A percentile compares a stretch with the other conserved stretches of the same genome.
phyloP scores from a whole-genome alignment of 1,140 invertebrate genomes.

The Euglossa dilemma region DNA sequence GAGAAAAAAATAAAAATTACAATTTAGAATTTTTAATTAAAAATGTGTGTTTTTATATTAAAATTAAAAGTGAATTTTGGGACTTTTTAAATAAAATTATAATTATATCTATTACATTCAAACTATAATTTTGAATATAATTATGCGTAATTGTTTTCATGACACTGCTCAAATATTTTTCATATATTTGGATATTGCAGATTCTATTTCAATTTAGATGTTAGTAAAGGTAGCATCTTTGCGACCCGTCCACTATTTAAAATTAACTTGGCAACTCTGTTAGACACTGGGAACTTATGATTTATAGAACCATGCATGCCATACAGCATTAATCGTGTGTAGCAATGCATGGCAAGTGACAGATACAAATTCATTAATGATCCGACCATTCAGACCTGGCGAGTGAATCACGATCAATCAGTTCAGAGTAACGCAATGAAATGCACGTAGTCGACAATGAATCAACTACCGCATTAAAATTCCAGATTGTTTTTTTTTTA shows the following conservation, averaged over 20 bases:
- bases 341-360: background rate
- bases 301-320: background rate
- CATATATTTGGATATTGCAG: no score
- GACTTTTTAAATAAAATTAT: no score
- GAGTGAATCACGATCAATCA: background rate
- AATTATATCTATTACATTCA: no score
- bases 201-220: background rate
- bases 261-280: background rate
- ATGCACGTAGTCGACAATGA: background rate
- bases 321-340: background rate
- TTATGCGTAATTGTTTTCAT: no score
- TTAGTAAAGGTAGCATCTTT: background rate
- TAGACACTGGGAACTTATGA: background rate
- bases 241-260: background rate
- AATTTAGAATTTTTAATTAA: no score
- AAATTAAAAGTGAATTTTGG: no score
- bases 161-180: no score
- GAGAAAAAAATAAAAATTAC: no score
- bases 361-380: conserved; percentile 18
- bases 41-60: no score
- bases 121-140: no score
- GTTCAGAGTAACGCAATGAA: background rate
- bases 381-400: background rate
- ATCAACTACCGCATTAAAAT: background rate
- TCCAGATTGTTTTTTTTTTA: background rate